Conservation (phyloP, 2,888 invertebrate genomes). For the Melieria omissa region DNA sequence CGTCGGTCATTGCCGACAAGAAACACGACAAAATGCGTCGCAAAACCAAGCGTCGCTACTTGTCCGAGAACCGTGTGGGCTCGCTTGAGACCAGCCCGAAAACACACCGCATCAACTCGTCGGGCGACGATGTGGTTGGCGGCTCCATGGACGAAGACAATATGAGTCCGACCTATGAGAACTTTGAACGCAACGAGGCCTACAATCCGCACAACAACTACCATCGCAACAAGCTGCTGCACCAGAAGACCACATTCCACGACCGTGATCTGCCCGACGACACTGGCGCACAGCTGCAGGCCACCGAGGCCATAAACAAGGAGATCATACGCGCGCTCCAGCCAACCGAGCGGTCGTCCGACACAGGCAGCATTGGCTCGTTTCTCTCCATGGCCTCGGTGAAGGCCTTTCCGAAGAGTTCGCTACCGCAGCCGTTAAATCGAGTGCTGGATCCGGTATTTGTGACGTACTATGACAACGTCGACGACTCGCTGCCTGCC, state of each 20-base stretch:
- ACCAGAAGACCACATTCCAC: conserved; percentile 55
- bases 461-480: conserved; percentile 75
- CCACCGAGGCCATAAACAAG: conserved; percentile 62
- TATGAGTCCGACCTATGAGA: conserved; percentile 54
- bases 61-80: conserved; percentile 65
- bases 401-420: conserved; percentile 82
- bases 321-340: conserved; percentile 60
- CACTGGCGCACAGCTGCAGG: conserved; percentile 41
- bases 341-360: conserved; percentile 61
- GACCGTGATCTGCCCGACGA: conserved; percentile 46
- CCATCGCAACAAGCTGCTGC: conserved; percentile 61
- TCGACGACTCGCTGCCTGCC: conserved; percentile 55
- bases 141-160: conserved; percentile 54
- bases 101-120: conserved; percentile 50
- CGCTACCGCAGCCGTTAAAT: conserved; percentile 81
- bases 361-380: conserved; percentile 76
- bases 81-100: conserved; percentile 63
- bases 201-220: conserved; percentile 65
- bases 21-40: conserved; percentile 57
- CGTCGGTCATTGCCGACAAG: conserved; percentile 59
- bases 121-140: conserved; percentile 57
- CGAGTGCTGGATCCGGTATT: conserved; percentile 83
- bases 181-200: conserved; percentile 62
- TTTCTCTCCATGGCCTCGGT: conserved; percentile 89
- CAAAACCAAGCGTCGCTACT: conserved; percentile 62